These are phyloP conservation scores for Microplitis demolitor DNA, from an alignment of 1,140 invertebrate genomes.

Conservation along the genomic window DNA sequence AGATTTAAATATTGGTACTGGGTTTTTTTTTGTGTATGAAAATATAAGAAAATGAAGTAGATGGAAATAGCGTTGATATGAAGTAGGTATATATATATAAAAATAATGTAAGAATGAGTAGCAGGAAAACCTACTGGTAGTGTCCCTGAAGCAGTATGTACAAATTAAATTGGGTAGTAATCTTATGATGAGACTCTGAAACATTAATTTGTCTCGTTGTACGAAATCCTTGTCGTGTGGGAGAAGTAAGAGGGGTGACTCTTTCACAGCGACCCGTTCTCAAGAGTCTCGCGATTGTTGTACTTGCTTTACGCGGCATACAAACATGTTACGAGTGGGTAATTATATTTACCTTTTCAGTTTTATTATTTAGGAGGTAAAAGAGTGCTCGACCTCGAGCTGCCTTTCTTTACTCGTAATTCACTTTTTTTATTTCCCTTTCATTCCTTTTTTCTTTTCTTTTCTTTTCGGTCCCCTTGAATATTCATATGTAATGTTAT, in stretches of 20 bases:
- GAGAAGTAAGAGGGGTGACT: constrained; percentile 5
- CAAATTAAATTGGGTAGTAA: constrained; percentile 34
- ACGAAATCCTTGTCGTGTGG: constrained; percentile 8
- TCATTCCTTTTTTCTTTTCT: background rate
- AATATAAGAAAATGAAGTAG: too few relatives aligned
- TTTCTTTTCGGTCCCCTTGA: background rate
- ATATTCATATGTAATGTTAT: background rate
- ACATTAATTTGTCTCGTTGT: constrained; percentile 31
- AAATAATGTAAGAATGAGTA: background rate
- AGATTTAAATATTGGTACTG: too few relatives aligned
- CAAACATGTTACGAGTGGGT: constrained; percentile 45
- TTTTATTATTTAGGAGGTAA: constrained; percentile 50
- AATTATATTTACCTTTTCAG: constrained; percentile 53
- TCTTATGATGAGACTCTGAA: constrained; percentile 26
- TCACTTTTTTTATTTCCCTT: background rate
- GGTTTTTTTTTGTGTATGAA: too few relatives aligned
- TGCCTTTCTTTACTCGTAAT: constrained; percentile 14
- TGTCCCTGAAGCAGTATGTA: constrained; percentile 13
- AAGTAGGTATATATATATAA: too few relatives aligned
- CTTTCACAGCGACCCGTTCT: constrained; percentile 41
- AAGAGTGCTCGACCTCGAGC: constrained; percentile 8
- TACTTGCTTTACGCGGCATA: constrained; percentile 32
- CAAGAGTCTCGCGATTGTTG: constrained; percentile 45
- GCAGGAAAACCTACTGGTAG: background rate
- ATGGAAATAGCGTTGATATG: too few relatives aligned